Base-by-base conservation (phyloP, 2,888 invertebrate genomes). In the Hesperia comma region DNA sequence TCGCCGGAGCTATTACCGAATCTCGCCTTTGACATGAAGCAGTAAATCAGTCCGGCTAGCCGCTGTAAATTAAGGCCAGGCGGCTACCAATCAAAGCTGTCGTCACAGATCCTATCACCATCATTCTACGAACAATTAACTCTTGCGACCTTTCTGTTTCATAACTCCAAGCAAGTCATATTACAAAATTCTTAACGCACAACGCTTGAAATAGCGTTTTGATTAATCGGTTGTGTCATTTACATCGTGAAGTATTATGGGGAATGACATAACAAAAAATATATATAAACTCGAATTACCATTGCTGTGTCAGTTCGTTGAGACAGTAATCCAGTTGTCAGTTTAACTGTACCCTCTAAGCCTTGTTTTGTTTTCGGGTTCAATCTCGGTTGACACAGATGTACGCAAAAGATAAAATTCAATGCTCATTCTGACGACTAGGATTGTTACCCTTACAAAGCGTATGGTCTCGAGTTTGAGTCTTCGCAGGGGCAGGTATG, bases 51-150 rank as follows among this genome's bases (percentile, higher is more conserved):
- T 21, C 8, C 37, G 26, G 54, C 54, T 60, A 43, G 43, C 14
- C 55, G 54, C 41, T 55, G 40, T 67, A 54, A 43, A 61, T 55
- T 67, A 46, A 26, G 51, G 55, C 37, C 60, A 61, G 67, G 54
- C 40, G 46, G 57, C 61, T 17, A 70, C 68, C 69, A 71, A 71
- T 71, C 71, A 67, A 37, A 63, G 68, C 63, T 67, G 43, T 71
- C 68, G 57, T 67, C 66, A 41, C 67, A 67, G 71, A 71, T 68
- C 67, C 67, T 68, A 68, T 68, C 69, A 66, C 64, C 62, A 60
- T 68, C 68, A 70, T 68, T 70, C 69, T 66, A 60, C 68, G 63
- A 68, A 68, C 70, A 71, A 70, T 71, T 71, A 71, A 69, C 61
- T 61, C 55, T 43, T 57, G 56, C 41, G 57, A 61, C 60, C 63